A percentile compares a stretch with the other conserved stretches of the same genome.
Conservation (phyloP, 2,888 invertebrate genomes). For the Mantis religiosa region DNA sequence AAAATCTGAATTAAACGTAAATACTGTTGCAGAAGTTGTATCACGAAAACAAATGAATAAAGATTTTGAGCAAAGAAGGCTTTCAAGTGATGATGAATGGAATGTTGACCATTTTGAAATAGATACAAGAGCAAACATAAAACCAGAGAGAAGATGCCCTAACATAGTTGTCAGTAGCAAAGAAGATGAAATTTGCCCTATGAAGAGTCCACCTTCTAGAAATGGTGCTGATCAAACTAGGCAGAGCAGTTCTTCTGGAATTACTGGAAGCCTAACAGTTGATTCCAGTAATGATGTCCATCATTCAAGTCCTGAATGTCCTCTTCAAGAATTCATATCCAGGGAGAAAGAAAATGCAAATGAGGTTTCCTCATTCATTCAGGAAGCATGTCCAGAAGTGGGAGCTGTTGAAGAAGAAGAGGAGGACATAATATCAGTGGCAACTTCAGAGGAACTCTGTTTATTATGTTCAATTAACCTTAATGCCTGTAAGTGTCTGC, state of each 20-base stretch:
- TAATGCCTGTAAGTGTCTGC: background rate
- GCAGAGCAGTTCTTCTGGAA: background rate
- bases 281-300: background rate
- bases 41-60: background rate
- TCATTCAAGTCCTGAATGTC: background rate
- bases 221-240: background rate
- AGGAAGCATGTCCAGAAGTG: background rate
- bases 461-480: background rate
- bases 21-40: background rate
- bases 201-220: background rate
- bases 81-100: background rate
- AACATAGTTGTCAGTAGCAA: background rate
- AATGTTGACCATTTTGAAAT: background rate
- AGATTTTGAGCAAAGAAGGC: background rate
- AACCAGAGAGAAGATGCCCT: background rate
- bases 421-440: background rate
- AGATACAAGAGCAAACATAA: background rate
- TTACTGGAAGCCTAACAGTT: background rate
- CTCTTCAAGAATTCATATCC: background rate
- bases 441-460: background rate
- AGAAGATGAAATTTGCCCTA: background rate
- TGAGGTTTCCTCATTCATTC: background rate
- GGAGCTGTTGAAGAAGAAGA: background rate
- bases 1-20: background rate
- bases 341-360: background rate